Percentiles rank a stretch among this genome's conserved stretches.
These are phyloP conservation scores for Cyphomyrus discorhynchus DNA, from an alignment of 2,113 vertebrate species.

Conservation along the genomic window DNA sequence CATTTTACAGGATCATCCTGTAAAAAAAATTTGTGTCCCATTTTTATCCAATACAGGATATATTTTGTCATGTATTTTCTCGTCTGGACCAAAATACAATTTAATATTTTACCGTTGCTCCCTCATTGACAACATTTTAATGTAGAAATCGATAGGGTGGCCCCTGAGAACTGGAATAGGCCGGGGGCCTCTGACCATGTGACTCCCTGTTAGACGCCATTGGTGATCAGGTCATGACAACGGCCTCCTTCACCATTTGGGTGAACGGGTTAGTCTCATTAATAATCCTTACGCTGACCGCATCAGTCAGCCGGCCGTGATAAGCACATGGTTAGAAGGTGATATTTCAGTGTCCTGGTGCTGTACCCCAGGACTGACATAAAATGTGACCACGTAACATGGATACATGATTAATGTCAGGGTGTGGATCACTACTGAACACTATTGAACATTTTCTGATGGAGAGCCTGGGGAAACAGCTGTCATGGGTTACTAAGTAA, in stretches of 20 bases:
- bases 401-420: neutral
- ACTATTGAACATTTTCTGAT: neutral
- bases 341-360: neutral
- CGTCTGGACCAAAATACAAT: neutral
- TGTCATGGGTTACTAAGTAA: neutral
- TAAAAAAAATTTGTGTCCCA: neutral
- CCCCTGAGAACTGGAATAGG: neutral
- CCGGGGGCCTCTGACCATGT: neutral
- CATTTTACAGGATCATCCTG: neutral
- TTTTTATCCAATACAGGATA: neutral
- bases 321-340: neutral
- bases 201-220: neutral
- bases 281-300: neutral
- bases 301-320: neutral
- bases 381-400: neutral
- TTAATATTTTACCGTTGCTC: neutral
- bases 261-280: neutral
- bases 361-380: neutral
- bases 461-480: neutral
- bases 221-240: neutral
- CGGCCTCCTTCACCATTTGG: neutral
- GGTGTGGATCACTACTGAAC: neutral
- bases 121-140: neutral
- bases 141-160: neutral
- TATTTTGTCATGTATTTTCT: neutral